Base-by-base conservation (phyloP, 2,113 vertebrate genomes). In the Tapirus terrestris region DNA sequence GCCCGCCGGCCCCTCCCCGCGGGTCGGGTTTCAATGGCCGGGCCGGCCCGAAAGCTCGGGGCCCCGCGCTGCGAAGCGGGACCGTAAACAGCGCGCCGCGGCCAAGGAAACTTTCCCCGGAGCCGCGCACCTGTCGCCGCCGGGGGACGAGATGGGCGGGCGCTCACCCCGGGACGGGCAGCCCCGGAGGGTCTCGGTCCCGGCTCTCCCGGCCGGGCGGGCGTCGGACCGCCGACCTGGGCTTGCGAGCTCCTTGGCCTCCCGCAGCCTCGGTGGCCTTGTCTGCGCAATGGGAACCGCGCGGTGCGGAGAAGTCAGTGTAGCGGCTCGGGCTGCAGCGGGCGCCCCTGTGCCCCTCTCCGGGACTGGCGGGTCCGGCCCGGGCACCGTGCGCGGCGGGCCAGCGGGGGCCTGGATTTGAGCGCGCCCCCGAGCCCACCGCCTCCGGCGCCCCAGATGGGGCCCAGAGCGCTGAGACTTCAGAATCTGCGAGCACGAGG, bases 21-120 rank as follows among this genome's bases (percentile, higher is more conserved):
- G 72, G n/a, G 61, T 95, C n/a, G 75, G 77, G 95, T 96, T 94
- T 97, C 97, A 48, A 16, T 31, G 92, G 82, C 94, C 16, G 29
- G 13, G 48, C 81, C 4, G 33, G 73, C 11, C n/a, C 0, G 11
- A 25, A 8, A 31, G 39, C 39, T 67, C 45, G 1, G 14, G 20
- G 58, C 13, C 27, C 8, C 0, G 79, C 39, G 60, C 87, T 29
- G 82, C 87, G 17, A 25, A n/a, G 1, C 1, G 4, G 7, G 86
- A 4, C 25, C 0, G 73, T 56, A 61, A 84, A 56, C 65, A 31
- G 45, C 58, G 14, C 36, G 21, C 20, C 0, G 53, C 0, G 1
- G 68, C 87, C 48, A 0, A 76, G 63, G 51, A 10, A 39, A 21
- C 77, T 21, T n/a, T n/a, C 27, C 36, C 36, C 2, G 4, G 21